Base-by-base conservation (phyloP, 2,113 vertebrate species). In the Clinocottus analis region DNA sequence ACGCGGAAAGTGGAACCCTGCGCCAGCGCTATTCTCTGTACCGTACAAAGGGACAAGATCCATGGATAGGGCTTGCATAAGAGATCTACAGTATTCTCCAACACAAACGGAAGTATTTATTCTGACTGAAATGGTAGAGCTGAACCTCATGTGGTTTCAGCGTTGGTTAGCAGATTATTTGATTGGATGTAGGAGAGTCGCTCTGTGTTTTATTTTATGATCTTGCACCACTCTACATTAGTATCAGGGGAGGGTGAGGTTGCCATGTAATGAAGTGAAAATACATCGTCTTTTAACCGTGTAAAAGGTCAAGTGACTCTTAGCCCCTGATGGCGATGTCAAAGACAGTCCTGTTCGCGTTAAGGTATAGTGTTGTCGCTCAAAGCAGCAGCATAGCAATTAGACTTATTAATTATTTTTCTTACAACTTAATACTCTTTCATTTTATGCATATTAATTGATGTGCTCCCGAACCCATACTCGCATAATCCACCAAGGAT, bases 401-500 rank as follows among this genome's bases (percentile, higher is more conserved):
- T 90, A 89, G 80, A 87, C 72, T 76, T 91, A 89, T 94, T 93
- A 89, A 92, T 93, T 93, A 88, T 91, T 90, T 92, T 85, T 75
- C 77, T 14, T 82, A 93, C 84, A 87, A 89, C 89, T 92, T 93
- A 89, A 92, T 94, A 90, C 87, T 86, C 86, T 85, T 92, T 91
- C 87, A 89, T 91, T 94, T 89, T 92, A 93, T 88, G 90, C 87
- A 86, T 92, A 90, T 94, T 94, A 93, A 94, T 93, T 93, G 90
- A 92, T 79, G 88, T 87, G 87, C 88, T 92, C 84, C 84, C 49
- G 80, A 91, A 90, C 89, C 81, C 65, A 55, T 77, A 71, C 80
- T 90, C 63, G 2, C 82, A 77, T 92, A 94, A 94, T 93, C 90
- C 90, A 91, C 92, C 87, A 85, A 91, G 92, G 92, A 90, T 92